A percentile compares a stretch with the other conserved stretches of the same genome.
Conservation (phyloP, 1,140 invertebrate genomes). For the Carposina sasakii region DNA sequence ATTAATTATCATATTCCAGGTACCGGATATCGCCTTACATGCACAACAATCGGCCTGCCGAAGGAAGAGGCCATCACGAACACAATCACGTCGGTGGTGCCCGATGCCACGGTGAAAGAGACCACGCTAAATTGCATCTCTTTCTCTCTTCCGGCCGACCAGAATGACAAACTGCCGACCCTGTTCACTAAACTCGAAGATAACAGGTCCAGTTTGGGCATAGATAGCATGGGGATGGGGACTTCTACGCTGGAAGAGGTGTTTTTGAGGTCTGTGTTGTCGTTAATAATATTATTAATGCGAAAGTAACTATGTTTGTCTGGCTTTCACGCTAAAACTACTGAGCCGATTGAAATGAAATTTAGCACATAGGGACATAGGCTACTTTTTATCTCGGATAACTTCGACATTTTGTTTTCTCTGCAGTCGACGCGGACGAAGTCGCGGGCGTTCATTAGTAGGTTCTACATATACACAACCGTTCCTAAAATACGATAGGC, state of each 20-base stretch:
- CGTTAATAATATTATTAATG: no score
- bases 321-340: background rate
- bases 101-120: slow-evolving; percentile 1
- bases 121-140: background rate
- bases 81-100: background rate
- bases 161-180: background rate
- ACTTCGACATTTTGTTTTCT: background rate
- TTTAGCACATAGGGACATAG: background rate
- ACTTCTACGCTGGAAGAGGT: slow-evolving; percentile 4
- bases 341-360: background rate
- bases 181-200: background rate
- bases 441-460: background rate
- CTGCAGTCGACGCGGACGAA: background rate
- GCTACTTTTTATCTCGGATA: background rate
- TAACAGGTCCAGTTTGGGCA: background rate
- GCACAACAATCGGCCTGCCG: background rate
- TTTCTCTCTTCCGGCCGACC: background rate
- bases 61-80: slow-evolving; percentile 1
- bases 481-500: no score
- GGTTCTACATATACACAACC: no score
- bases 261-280: background rate
- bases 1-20: background rate
- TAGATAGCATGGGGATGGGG: slow-evolving; percentile 1
- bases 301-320: no score
- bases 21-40: slow-evolving; percentile 4